Base-by-base conservation (phyloP, 2,888 invertebrate genomes). In the Thecocarcelia acutangulata region DNA sequence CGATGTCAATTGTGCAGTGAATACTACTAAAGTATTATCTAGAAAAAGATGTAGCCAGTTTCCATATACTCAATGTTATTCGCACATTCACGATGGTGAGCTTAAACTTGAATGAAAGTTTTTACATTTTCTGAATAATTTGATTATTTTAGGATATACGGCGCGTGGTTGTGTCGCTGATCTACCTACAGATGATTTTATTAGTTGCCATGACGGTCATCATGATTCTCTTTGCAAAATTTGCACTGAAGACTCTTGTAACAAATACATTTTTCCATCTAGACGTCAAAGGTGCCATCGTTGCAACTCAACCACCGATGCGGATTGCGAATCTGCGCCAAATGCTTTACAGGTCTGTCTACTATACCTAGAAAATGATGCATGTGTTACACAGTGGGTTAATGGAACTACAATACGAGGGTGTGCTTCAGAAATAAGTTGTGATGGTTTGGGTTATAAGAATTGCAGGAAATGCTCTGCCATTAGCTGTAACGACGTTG, bases 1-100 rank as follows among this genome's bases (percentile, higher is more conserved):
- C 4, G 74, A 86, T 48, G 64, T 48, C 0, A 69, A 79, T 6
- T 87, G 87, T 69, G 85, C 86, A 11, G 63, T 76, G 0, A 24
- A 61, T 11, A 83, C 85, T 4, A 19, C 21, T 2, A 5, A 17
- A 5, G 17, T 85, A 12, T 58, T 19, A 11, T 1, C 12, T 3
- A 0, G 50, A 13, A 24, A 9, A 1, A 70, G 59, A 21, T 87
- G 87, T 61, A 59, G 68, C 12, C 58, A 24, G 1, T 11, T 68
- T 33, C 86, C 86, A 3, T 74, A 84, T 44, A 86, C 85, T 2
- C 81, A 85, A 3, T 87, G 87, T 50, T 87, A 69, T 66, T 78
- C 78, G 1, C 82, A 82, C 24, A 73, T 86, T 0, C 33, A 56
- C 3, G 68, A 70, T 52, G 86, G 87, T 87, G 83, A 84, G 78